Evolutionary conservation across 2,888 invertebrate species (phyloP), one percentile per base, ranked within the genome.

Genomic region (Gonocerus acuteangulatus): DNA sequence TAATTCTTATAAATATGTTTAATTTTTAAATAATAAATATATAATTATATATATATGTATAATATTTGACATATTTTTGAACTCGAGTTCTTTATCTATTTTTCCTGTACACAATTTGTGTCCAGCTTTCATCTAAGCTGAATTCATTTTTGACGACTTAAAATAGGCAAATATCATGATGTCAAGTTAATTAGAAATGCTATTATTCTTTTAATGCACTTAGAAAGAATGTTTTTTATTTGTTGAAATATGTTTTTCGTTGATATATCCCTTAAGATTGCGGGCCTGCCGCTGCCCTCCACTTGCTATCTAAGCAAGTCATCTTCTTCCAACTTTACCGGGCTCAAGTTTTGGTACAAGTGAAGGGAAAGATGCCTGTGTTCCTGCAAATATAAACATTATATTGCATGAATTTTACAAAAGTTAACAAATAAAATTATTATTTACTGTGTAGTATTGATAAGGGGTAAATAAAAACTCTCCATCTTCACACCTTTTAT

Each of bases 331-430:
- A 66, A 61, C 44, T 63, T 66, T 45, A 66, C 63, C 2, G 66
- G 65, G 48, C 61, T 65, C 51, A 64, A 48, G 21, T 62, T 66
- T 44, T 65, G 65, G 52, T 68, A 65, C 22, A 66, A 60, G 51
- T 68, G 68, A n/a, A 68, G 62, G 42, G 65, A 67, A 57, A 68
- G 56, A 51, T 67, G 66, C 3, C 68, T 62, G 49, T 68, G 67
- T 54, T 68, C 67, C 67, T 67, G 61, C 9, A 16, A 60, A 44
- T n/a, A n/a, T n/a, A n/a, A n/a, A n/a, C n/a, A n/a, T n/a, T 23
- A 16, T 42, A 47, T 19, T n/a, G 3, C 18, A 9, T 6, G 34
- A 6, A 34, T 9, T 34, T 34, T 34, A 34, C 11, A 11, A 34
- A 34, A 9, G 34, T 34, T 34, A 6, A 34, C 11, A 9, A 9